Evolutionary conservation across 2,797 vertebrate genomes (phyloP), one percentile per base, ranked within the genome.

Genomic region (Poecilia gillii): DNA sequence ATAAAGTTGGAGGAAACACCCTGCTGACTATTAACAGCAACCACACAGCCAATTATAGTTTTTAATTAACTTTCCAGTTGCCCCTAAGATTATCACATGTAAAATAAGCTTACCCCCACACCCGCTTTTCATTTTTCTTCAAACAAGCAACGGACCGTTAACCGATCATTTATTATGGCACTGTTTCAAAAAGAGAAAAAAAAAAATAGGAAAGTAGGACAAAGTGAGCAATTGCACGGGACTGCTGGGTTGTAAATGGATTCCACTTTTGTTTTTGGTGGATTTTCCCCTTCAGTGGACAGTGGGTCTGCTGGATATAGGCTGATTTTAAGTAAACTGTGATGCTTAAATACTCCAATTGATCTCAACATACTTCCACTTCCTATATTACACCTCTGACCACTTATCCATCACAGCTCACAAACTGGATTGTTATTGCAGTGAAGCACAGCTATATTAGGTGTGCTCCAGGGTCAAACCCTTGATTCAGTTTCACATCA

Each of bases 21-120:
- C 91, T 92, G 85, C 88, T 92, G 93, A 95, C 94, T 94, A 94
- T 95, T 95, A 96, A 94, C 91, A 93, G 93, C 88, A 93, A 94
- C 93, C 94, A 94, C 89, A 94, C 89, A 94, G 94, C 93, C 96
- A 96, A 96, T 96, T 96, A 96, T 95, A 95, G 94, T 94, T 96
- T 96, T 96, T 96, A 96, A 96, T 96, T 96, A 96, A 96, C 94
- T 96, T 96, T 94, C 92, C 95, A 93, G 94, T 96, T 95, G 93
- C 93, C 95, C 93, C 88, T 93, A 92, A 95, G 95, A 96, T 96
- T 95, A 96, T 96, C 95, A 89, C 94, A 95, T 94, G 95, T 95
- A 96, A 95, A 96, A 94, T 95, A 95, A 95, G 94, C 94, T 92
- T 91, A 91, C 90, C 89, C 91, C 90, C 86, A 68, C 87, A 81